phyloP scores from a whole-genome alignment of 2,113 vertebrate species.

The Anthoscopus minutus region DNA sequence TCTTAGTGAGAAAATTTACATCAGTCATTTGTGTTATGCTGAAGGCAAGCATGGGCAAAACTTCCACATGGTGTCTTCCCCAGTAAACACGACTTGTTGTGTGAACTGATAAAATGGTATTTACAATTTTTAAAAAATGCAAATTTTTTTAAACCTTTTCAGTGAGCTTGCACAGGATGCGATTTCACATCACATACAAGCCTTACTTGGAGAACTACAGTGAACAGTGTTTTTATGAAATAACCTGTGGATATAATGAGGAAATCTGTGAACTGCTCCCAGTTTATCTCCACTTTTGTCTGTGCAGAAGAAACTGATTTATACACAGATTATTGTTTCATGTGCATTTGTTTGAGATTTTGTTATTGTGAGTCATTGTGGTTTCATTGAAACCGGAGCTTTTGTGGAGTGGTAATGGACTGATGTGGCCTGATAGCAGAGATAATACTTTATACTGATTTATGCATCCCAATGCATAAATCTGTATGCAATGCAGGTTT shows the following conservation, averaged over 20 bases:
- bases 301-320: background rate
- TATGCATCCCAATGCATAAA: too few relatives aligned
- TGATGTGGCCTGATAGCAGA: background rate
- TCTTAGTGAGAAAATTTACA: background rate
- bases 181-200: background rate
- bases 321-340: background rate
- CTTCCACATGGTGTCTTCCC: background rate
- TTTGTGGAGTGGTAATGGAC: background rate
- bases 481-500: background rate
- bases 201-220: background rate
- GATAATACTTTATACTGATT: background rate
- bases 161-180: background rate
- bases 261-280: background rate
- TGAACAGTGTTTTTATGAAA: background rate
- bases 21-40: background rate
- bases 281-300: background rate
- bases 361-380: background rate
- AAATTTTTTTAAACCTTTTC: background rate
- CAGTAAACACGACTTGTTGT: background rate
- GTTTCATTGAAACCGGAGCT: background rate
- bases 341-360: background rate
- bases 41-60: background rate
- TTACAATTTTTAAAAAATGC: background rate
- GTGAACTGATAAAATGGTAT: background rate
- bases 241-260: background rate